Percentiles rank a stretch among this genome's conserved stretches.
These are phyloP conservation scores for Zaprionus inermis DNA, from an alignment of 1,140 invertebrate species.

Conservation along the genomic window DNA sequence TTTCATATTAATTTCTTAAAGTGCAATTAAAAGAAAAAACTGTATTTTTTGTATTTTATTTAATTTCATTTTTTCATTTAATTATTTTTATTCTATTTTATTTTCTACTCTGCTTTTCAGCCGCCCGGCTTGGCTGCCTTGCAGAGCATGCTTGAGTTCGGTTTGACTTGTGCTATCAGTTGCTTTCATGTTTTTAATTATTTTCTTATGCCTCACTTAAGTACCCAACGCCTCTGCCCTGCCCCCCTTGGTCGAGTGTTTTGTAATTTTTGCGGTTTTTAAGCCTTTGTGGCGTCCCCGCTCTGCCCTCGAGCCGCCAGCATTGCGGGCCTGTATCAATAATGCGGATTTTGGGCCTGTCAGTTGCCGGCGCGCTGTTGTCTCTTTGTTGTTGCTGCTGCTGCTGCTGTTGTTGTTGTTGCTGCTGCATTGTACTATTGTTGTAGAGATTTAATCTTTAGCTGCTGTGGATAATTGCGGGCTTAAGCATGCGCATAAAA, in stretches of 20 bases:
- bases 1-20: not conserved
- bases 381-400: conserved; percentile 23
- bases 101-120: too few relatives aligned
- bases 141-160: conserved; percentile 53
- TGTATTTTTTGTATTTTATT: not conserved
- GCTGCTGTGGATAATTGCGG: conserved; percentile 79
- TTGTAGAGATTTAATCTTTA: conserved; percentile 77
- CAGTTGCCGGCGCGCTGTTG: conserved; percentile 27
- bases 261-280: conserved; percentile 77
- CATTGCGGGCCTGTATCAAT: conserved; percentile 61
- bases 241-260: conserved; percentile 49
- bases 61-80: too few relatives aligned
- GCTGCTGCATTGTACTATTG: conserved; percentile 30
- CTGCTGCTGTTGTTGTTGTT: conserved; percentile 29
- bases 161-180: conserved; percentile 16
- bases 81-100: too few relatives aligned
- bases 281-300: conserved; percentile 57
- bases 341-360: conserved; percentile 62
- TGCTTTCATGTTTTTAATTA: conserved; percentile 71
- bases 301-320: conserved; percentile 3
- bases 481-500: conserved; percentile 80
- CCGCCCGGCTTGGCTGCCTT: too few relatives aligned
- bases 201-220: conserved; percentile 75
- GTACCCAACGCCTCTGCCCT: conserved; percentile 26
- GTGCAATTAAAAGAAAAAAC: not conserved